These are phyloP conservation scores for Cinclus mexicanus DNA, from an alignment of 2,113 vertebrate species.

Conservation along the genomic window DNA sequence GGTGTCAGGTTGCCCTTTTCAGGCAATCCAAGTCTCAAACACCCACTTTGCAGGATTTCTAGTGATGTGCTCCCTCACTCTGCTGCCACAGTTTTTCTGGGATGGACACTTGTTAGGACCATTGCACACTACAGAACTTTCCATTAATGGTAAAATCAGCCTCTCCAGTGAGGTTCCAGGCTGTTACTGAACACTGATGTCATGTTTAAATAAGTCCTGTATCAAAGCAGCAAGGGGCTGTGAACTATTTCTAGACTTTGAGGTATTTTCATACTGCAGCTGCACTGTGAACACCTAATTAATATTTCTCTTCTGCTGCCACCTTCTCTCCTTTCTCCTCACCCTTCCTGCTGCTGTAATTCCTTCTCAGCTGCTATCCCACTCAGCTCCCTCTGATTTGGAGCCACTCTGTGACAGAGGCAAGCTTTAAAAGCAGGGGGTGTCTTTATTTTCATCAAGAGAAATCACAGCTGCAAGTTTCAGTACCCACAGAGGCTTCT, in stretches of 20 bases:
- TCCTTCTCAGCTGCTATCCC: not conserved
- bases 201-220: not conserved
- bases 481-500: conserved; percentile 46
- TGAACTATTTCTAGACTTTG: not conserved
- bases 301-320: not conserved
- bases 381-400: not conserved
- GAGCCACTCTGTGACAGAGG: not conserved
- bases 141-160: not conserved
- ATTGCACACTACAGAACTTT: not conserved
- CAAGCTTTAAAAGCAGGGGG: not conserved
- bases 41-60: not conserved
- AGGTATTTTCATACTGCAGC: not conserved
- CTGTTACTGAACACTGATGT: not conserved
- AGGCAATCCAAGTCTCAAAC: not conserved
- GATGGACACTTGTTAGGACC: not conserved
- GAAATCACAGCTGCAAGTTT: conserved; percentile 52
- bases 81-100: not conserved
- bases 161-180: not conserved
- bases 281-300: not conserved
- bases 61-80: not conserved
- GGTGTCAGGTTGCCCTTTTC: not conserved
- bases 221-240: not conserved
- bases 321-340: not conserved
- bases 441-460: conserved; percentile 51
- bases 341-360: not conserved